Evolutionary conservation across 2,113 vertebrate species (phyloP).

Genomic region (Pithys albifrons): DNA sequence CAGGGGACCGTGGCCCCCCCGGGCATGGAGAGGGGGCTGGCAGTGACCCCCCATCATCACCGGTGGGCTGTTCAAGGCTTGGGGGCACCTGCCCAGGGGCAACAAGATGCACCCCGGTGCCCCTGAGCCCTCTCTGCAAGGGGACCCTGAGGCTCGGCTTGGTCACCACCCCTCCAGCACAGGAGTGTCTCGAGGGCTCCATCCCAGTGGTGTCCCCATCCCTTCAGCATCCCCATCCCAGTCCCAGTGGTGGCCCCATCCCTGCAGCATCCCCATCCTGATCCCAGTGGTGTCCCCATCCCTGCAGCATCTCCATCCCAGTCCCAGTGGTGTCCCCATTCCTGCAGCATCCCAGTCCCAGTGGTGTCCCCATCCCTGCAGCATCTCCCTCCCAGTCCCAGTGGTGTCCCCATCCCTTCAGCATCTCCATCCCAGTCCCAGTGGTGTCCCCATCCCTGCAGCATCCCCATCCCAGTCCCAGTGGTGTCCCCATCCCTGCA

Average conservation of each 20-base stretch:
- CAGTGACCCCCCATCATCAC: not conserved
- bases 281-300: no score
- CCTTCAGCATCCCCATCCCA: not conserved
- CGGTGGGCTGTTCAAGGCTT: not conserved
- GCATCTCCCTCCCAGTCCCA: not conserved
- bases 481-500: no score
- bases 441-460: not conserved
- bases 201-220: not conserved
- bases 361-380: not conserved
- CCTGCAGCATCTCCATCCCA: not conserved
- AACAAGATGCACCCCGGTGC: not conserved
- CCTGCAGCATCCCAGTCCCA: not conserved
- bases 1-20: accelerated
- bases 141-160: not conserved
- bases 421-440: not conserved
- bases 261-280: not conserved
- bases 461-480: not conserved
- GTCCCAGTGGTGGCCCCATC: not conserved
- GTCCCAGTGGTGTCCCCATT: no score
- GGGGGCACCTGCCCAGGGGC: not conserved
- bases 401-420: not conserved
- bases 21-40: not conserved
- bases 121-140: not conserved
- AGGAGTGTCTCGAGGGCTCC: not conserved
- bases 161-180: not conserved